Conservation (phyloP, 2,888 invertebrate species). For the Tetragonisca angustula region DNA sequence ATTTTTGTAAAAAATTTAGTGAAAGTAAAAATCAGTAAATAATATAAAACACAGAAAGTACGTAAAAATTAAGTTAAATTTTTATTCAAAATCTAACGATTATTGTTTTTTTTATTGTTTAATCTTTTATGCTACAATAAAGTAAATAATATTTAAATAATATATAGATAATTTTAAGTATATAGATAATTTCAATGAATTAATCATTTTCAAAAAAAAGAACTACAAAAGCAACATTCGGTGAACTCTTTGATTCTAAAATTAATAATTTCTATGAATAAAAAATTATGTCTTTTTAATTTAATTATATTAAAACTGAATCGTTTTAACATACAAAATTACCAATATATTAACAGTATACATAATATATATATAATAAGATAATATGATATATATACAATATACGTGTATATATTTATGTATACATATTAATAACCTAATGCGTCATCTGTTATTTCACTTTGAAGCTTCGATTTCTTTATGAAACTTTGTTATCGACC, state of each 20-base stretch:
- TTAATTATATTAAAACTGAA: background rate
- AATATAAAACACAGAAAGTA: background rate
- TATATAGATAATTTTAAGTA: too few species aligned
- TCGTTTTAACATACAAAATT: background rate
- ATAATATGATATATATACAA: too few species aligned
- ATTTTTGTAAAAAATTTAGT: background rate
- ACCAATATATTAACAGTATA: background rate
- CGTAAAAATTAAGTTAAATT: background rate
- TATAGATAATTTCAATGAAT: too few species aligned
- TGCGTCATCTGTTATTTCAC: slow-evolving; percentile 7
- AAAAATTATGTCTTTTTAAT: too few species aligned
- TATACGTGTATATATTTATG: background rate
- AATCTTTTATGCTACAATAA: background rate
- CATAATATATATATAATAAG: background rate
- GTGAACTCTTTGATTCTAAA: too few species aligned
- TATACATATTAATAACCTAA: background rate
- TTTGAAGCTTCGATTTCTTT: background rate
- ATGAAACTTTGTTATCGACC: background rate
- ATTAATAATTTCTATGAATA: too few species aligned
- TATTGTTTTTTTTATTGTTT: background rate
- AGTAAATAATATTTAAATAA: background rate
- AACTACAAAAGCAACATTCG: too few species aligned
- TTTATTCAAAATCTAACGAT: background rate
- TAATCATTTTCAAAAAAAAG: too few species aligned
- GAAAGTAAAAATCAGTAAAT: background rate